Conservation (phyloP, 2,113 vertebrate genomes). For the Mola mola region DNA sequence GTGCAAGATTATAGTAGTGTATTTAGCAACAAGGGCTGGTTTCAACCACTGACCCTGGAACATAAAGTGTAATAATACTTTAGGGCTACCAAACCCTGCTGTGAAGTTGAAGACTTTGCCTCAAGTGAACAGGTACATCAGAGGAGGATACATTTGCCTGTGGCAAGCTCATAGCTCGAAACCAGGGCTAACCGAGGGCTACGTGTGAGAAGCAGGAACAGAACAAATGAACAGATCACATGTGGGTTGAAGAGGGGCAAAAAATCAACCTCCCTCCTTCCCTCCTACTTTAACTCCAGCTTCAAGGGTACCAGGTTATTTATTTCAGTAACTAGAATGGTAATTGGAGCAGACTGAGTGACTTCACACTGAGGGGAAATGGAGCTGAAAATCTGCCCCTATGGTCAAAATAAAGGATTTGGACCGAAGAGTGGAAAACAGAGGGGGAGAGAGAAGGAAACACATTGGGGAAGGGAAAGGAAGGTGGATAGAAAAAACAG, state of each 20-base stretch:
- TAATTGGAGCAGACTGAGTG: conserved; percentile 76
- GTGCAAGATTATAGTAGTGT: not conserved
- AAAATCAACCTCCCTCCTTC: conserved; percentile 30
- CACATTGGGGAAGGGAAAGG: conserved; percentile 27
- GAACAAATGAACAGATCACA: conserved; percentile 60
- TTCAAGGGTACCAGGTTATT: conserved; percentile 67
- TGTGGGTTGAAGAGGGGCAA: conserved; percentile 55
- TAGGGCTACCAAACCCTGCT: conserved; percentile 20
- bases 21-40: conserved; percentile 1
- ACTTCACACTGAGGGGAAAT: conserved; percentile 79
- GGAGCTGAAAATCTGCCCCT: conserved; percentile 75
- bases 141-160: conserved; percentile 30
- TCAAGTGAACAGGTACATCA: conserved; percentile 45
- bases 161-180: conserved; percentile 35
- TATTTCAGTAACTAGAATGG: conserved; percentile 73
- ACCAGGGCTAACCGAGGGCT: conserved; percentile 31
- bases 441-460: conserved; percentile 20
- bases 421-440: conserved; percentile 71
- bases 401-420: conserved; percentile 80
- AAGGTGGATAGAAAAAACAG: conserved; percentile 47
- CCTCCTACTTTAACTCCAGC: conserved; percentile 62
- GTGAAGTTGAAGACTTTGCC: conserved; percentile 36
- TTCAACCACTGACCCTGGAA: too few relatives aligned
- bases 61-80: conserved; percentile 4
- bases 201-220: conserved; percentile 25